Evolutionary conservation across 53 echinoderm and acorn worm genomes (phyloP).

Genomic region (Echinometra lucunter): DNA sequence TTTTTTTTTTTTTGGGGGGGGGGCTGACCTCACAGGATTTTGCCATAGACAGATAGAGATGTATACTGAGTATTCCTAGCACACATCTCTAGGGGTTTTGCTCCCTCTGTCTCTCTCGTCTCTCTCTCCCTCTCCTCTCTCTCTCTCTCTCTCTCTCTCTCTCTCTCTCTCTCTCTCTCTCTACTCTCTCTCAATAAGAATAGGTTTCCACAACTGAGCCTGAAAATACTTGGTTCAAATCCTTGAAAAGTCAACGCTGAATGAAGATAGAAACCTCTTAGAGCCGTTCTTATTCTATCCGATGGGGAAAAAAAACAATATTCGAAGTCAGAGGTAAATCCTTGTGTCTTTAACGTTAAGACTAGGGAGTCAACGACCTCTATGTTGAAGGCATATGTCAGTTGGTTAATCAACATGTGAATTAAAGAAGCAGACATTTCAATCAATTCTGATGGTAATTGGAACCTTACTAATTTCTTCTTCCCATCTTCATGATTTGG

Average conservation of each 20-base stretch:
- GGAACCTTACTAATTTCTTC: constrained; percentile 37
- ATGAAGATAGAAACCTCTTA: neutral
- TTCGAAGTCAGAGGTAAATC: neutral
- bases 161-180: too few relatives aligned
- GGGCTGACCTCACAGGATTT: too few relatives aligned
- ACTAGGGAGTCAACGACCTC: constrained; percentile 35
- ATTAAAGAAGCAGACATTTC: constrained; percentile 15
- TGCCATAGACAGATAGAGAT: too few relatives aligned
- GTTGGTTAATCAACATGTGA: neutral
- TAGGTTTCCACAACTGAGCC: neutral
- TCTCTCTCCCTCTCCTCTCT: too few relatives aligned
- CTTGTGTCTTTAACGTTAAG: neutral
- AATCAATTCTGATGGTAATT: constrained; percentile 37
- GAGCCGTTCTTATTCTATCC: neutral
- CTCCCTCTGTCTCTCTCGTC: too few relatives aligned
- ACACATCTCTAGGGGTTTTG: too few relatives aligned
- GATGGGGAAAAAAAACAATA: neutral
- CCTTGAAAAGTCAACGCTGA: neutral
- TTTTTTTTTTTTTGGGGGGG: too few relatives aligned
- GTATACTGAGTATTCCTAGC: too few relatives aligned
- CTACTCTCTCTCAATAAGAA: too few relatives aligned
- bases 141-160: too few relatives aligned
- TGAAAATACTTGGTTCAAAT: neutral
- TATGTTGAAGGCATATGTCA: neutral
- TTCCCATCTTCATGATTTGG: neutral